Evolutionary conservation across 2,113 vertebrate species (phyloP).

Genomic region (Eulemur macaco): DNA sequence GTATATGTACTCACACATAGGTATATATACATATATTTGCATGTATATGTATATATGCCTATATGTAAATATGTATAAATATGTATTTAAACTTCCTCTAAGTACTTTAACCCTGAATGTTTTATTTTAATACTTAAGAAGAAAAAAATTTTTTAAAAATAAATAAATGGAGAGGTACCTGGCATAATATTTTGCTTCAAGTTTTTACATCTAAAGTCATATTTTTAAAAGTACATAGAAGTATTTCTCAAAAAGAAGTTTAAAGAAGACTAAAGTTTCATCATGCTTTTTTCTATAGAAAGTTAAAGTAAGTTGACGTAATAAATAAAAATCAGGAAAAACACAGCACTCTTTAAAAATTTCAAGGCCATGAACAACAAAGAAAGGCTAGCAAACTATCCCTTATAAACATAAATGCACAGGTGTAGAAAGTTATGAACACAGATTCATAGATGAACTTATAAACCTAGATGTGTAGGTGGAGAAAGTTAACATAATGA

Average conservation of each 20-base stretch:
- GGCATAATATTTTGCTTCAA: not conserved
- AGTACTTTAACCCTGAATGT: not conserved
- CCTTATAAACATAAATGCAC: not conserved
- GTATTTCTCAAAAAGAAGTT: not conserved
- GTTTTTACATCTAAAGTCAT: not conserved
- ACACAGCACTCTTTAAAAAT: not conserved
- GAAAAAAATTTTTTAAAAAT: not conserved
- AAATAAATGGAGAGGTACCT: not conserved
- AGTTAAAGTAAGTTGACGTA: not conserved
- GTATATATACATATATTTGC: not conserved
- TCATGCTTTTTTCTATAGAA: not conserved
- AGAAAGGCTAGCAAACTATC: not conserved
- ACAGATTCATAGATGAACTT: not conserved
- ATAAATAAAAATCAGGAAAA: not conserved
- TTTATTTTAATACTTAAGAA: not conserved
- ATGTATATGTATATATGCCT: not conserved
- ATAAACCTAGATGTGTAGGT: not conserved
- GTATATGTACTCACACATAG: not conserved
- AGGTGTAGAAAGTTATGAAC: not conserved
- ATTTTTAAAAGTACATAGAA: not conserved
- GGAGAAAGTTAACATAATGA: not conserved
- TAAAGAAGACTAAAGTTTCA: not conserved
- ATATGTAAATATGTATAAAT: not conserved
- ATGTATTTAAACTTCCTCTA: not conserved
- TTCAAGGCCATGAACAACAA: not conserved